Base-by-base conservation (phyloP, 2,113 vertebrate genomes). In the Rhynchopsitta pachyrhyncha region DNA sequence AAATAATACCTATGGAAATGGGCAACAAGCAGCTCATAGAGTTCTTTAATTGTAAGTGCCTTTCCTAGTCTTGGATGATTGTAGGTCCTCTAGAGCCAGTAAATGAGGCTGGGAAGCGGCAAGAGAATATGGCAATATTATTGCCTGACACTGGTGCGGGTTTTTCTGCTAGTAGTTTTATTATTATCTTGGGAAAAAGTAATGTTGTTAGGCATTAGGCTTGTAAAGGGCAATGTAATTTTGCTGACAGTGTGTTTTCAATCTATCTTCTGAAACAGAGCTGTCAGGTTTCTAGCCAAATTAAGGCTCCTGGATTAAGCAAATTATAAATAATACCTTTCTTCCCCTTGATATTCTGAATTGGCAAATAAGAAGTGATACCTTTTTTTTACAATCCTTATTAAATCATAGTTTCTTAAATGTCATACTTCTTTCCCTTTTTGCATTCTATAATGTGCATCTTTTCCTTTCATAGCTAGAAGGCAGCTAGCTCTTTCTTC, bases 401-500 rank as follows among this genome's bases (percentile, higher is more conserved):
- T 59, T 59, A 59, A n/a, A 33, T 10, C 57, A n/a, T 59, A n/a
- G 6, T 59, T n/a, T n/a, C 57, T 59, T n/a, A 59, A n/a, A 59
- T 59, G 57, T 15, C 33, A 35, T 89, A 53, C 83, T 78, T 95
- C 20, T 86, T 81, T 49, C 28, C n/a, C 10, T 73, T 85, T 37
- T 88, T 83, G 27, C 37, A 7, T 76, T 69, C 24, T 59, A 0
- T 42, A 71, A 73, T 31, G 12, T 0, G 0, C 29, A 20, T 82
- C 57, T 63, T 74, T 20, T 64, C n/a, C 66, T 81, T 71, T 87
- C 49, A 18, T 53, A 41, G 13, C 75, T 82, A 60, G 75, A 82
- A 92, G 82, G 74, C 46, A 78, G 77, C 49, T 76, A 73, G 70
- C 87, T 66, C 69, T 80, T 83, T 35, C 23, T 50, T 87, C 14